Evolutionary conservation across 2,113 vertebrate genomes (phyloP).

Genomic region (Carollia perspicillata): DNA sequence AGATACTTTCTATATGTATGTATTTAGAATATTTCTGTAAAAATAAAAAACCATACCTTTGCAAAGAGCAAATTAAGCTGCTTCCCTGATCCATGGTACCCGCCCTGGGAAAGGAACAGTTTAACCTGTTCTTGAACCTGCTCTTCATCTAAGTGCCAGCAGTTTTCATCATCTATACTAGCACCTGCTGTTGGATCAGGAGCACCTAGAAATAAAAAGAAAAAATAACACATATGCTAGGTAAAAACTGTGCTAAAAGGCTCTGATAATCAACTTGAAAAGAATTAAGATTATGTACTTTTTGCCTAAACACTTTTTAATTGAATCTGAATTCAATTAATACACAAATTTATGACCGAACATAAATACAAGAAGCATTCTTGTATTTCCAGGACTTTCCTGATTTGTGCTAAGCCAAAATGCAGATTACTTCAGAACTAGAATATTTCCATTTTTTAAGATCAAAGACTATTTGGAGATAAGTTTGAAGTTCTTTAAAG

Average conservation of each 20-base stretch:
- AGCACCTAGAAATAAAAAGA: conserved; percentile 88
- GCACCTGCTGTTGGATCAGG: conserved; percentile 97
- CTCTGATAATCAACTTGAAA: conserved; percentile 23
- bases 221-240: conserved; percentile 51
- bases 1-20: background rate
- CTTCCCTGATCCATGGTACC: conserved; percentile 98
- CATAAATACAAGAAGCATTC: conserved; percentile 22
- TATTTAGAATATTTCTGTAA: conserved; percentile 41
- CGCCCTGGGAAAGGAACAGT: conserved; percentile 96
- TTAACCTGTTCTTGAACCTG: conserved; percentile 99
- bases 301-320: conserved; percentile 47
- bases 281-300: conserved; percentile 33
- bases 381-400: conserved; percentile 20
- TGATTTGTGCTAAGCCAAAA: conserved; percentile 23
- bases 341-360: conserved; percentile 37
- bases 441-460: conserved; percentile 3
- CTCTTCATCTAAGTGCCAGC: conserved; percentile 98
- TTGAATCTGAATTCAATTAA: conserved; percentile 33
- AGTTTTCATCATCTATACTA: conserved; percentile 97
- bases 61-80: conserved; percentile 98
- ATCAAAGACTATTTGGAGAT: background rate
- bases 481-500: conserved; percentile 25
- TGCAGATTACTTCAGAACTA: background rate
- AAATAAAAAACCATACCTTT: conserved; percentile 87
- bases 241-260: conserved; percentile 32